Conservation (phyloP, 2,113 vertebrate species). For the Cepphus grylle region DNA sequence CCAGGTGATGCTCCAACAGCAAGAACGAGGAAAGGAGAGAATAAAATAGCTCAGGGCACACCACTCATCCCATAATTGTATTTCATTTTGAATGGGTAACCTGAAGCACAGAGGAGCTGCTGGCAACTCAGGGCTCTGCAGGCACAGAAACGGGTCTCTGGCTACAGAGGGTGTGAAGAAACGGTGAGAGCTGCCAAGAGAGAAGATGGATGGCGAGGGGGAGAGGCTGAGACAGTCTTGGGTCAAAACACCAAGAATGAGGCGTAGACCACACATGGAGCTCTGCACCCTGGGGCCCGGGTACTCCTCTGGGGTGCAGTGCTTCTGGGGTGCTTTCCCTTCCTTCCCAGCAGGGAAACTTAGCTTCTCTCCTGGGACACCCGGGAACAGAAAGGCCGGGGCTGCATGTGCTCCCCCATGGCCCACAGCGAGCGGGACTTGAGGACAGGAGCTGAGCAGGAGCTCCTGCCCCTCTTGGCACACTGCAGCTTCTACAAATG, state of each 20-base stretch:
- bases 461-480: neutral
- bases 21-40: neutral
- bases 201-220: fast-evolving
- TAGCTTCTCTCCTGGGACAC: neutral
- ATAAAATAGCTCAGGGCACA: neutral
- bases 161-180: neutral
- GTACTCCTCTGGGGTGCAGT: neutral
- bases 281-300: neutral
- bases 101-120: neutral
- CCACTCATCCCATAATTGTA: neutral
- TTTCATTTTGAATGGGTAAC: neutral
- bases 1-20: neutral
- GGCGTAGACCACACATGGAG: neutral
- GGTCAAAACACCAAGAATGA: neutral
- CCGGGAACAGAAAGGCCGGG: neutral
- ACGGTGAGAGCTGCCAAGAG: neutral
- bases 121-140: neutral
- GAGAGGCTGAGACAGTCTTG: neutral
- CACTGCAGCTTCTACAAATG: neutral
- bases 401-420: fast-evolving
- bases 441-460: neutral
- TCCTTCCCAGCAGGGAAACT: neutral
- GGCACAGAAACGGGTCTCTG: neutral
- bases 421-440: neutral
- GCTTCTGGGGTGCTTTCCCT: neutral